Percentiles rank a stretch among this genome's conserved stretches.
These are phyloP conservation scores for Bungarus multicinctus DNA, from an alignment of 2,113 vertebrate genomes.

Conservation along the genomic window DNA sequence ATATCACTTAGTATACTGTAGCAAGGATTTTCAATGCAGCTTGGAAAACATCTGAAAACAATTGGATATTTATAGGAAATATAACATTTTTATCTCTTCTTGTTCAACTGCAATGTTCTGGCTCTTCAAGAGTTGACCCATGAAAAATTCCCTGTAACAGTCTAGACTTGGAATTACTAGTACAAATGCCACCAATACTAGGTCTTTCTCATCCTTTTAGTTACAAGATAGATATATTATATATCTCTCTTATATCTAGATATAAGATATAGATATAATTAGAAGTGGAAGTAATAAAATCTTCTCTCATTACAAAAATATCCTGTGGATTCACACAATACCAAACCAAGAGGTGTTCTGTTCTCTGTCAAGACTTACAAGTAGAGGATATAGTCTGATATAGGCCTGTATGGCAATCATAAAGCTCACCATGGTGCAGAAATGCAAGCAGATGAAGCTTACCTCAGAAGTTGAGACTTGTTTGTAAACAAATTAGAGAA, in stretches of 20 bases:
- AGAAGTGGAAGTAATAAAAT: background rate
- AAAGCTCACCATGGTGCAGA: background rate
- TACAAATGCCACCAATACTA: background rate
- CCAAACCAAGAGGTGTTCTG: background rate
- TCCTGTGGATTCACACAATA: background rate
- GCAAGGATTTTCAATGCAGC: background rate
- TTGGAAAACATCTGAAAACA: background rate
- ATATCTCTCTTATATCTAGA: background rate
- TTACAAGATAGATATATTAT: background rate
- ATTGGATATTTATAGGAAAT: background rate
- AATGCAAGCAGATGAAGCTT: background rate
- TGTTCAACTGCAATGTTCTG: background rate
- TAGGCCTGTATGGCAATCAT: background rate
- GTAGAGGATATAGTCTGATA: background rate
- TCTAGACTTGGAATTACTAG: background rate
- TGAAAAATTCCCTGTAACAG: background rate
- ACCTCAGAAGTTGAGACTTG: background rate
- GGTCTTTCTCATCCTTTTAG: background rate
- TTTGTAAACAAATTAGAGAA: background rate
- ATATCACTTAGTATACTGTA: background rate
- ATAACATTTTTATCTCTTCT: background rate
- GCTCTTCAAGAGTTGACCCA: background rate
- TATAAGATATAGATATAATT: background rate
- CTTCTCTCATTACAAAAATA: background rate
- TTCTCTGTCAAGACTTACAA: background rate